These are phyloP conservation scores for Trachythela sp. DNA, from an alignment of 64 coral and sea anemone species.

Conservation along the genomic window DNA sequence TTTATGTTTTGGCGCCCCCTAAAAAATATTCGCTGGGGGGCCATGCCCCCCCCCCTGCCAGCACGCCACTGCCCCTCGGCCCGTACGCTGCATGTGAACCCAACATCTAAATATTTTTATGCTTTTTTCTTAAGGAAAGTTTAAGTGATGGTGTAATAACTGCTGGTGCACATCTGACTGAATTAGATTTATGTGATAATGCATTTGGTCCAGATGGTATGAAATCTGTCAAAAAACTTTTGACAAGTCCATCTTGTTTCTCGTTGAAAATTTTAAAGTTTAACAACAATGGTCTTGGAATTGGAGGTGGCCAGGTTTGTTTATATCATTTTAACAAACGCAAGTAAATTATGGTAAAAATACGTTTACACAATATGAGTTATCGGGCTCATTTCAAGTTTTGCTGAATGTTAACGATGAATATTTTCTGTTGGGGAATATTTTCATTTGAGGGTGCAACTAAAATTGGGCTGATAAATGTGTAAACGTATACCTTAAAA, in stretches of 20 bases:
- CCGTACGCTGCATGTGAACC: not conserved
- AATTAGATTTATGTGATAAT: conserved; percentile 95
- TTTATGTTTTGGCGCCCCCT: no score
- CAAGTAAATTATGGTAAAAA: no score
- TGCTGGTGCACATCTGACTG: conserved; percentile 74
- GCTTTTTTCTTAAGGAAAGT: conserved; percentile 43
- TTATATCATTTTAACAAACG: not conserved
- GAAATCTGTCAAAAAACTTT: conserved; percentile 71
- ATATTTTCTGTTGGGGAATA: no score
- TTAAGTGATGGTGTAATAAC: conserved; percentile 77
- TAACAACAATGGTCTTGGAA: conserved; percentile 96
- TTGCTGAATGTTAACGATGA: no score
- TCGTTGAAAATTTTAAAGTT: conserved; percentile 75
- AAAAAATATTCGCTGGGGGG: no score
- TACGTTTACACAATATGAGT: no score
- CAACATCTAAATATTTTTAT: not conserved
- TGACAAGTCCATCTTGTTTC: conserved; percentile 88
- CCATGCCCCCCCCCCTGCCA: no score
- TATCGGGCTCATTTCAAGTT: no score
- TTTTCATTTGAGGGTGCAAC: no score
- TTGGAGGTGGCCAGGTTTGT: conserved; percentile 85
- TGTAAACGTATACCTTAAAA: no score
- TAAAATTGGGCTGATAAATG: no score
- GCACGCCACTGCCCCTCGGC: no score
- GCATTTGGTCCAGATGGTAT: conserved; percentile 99